Evolutionary conservation across 2,797 vertebrate species (phyloP).

Genomic region (Limosa lapponica): DNA sequence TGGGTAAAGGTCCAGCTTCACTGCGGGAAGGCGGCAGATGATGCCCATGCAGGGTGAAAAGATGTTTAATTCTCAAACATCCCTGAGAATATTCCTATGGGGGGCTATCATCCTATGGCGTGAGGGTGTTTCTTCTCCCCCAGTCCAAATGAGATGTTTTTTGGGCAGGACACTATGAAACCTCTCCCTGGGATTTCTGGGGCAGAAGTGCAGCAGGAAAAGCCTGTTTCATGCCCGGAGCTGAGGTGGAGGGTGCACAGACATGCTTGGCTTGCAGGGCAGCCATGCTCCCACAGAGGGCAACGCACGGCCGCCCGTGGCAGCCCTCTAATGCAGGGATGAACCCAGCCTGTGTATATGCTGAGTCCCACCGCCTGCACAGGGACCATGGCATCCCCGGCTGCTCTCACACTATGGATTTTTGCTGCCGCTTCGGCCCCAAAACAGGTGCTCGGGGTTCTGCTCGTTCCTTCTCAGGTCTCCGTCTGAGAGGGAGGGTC

Average conservation of each 20-base stretch:
- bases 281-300: neutral
- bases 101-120: too few relatives aligned
- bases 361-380: neutral
- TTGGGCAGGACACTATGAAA: neutral
- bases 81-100: neutral
- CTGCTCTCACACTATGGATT: fast-evolving
- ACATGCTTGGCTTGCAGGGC: neutral
- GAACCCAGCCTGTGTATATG: fast-evolving
- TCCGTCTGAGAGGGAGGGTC: neutral
- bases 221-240: neutral
- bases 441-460: fast-evolving
- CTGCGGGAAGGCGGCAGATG: fast-evolving
- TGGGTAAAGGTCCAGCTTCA: neutral
- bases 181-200: neutral
- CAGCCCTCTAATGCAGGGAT: fast-evolving
- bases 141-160: neutral
- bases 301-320: fast-evolving
- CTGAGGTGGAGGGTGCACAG: neutral
- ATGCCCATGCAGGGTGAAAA: neutral
- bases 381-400: fast-evolving
- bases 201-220: neutral
- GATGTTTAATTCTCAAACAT: neutral
- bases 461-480: neutral
- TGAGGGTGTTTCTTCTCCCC: neutral
- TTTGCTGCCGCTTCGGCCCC: neutral